Evolutionary conservation across 2,113 vertebrate genomes (phyloP).

Genomic region (Semicossyphus pulcher): DNA sequence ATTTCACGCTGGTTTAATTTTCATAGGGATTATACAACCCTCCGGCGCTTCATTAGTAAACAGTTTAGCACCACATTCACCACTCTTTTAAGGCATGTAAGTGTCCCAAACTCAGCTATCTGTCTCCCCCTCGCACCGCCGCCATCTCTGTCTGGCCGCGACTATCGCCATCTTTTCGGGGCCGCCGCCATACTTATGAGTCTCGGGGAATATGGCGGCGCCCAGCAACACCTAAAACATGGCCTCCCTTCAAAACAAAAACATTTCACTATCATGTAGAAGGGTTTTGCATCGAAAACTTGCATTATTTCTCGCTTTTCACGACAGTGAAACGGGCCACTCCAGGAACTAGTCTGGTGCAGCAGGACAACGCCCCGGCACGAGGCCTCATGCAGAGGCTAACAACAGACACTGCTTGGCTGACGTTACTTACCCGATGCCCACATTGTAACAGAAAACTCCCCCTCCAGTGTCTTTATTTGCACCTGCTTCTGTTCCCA

Average conservation of each 20-base stretch:
- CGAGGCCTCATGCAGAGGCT: constrained; percentile 76
- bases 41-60: rapidly evolving
- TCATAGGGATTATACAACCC: rapidly evolving
- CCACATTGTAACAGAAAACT: constrained; percentile 99
- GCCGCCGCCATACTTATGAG: constrained; percentile 95
- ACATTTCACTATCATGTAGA: constrained; percentile 68
- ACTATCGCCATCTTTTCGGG: constrained; percentile 91
- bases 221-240: constrained; percentile 97
- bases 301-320: constrained; percentile 21
- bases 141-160: constrained; percentile 86
- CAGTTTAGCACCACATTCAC: background rate
- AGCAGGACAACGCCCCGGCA: constrained; percentile 84
- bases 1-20: background rate
- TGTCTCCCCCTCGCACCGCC: constrained; percentile 73
- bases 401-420: constrained; percentile 45
- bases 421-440: constrained; percentile 89
- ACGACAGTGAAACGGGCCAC: constrained; percentile 28
- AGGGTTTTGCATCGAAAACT: constrained; percentile 34
- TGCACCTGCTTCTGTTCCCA: constrained; percentile 99
- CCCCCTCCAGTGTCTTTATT: constrained; percentile 98
- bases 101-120: constrained; percentile 63
- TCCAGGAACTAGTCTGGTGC: constrained; percentile 76
- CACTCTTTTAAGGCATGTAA: constrained; percentile 81
- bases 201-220: constrained; percentile 99
- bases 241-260: constrained; percentile 99